Evolutionary conservation across 1,140 invertebrate genomes (phyloP), one percentile per base, ranked within the genome.

Genomic region (Sesamia nonagrioides): DNA sequence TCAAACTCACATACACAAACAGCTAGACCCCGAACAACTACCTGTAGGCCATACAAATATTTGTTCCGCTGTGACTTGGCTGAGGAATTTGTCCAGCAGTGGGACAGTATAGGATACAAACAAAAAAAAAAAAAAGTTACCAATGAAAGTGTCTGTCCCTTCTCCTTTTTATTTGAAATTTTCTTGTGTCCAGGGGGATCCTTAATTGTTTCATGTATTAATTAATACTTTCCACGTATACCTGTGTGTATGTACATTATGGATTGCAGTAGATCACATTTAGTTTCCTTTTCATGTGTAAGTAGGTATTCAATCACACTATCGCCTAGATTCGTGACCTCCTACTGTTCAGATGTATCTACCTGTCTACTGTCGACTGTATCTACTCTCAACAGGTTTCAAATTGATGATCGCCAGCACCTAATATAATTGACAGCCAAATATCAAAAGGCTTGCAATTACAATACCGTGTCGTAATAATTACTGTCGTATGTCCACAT

Each of bases 401-500:
- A 71, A 71, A 75, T 75, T 75, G 58, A 75, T 75, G 73, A 75
- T 75, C 3, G 45, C 13, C 17, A 35, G 27, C 56, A 68, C 60
- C 56, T 42, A 60, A 68, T 77, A 68, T 77, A 77, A 77, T 74
- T 79, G 69, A 66, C 69, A 74, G 60, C 37, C 18, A 58, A 75
- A 50, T 75, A 69, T 58, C 50, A 78, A 73, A 56, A 45, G 21
- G 15, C 42, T 77, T 80, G 79, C 79, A 80, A 80, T 80, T 80
- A 80, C 73, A 69, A 72, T 61, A 69, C 72, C 66, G 66, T 80
- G 79, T 80, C 56, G 73, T 45, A 80, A 79, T 74, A 74, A 76
- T 77, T 80, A 80, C 73, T 61, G 66, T 58, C 54, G 21, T 9
- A 54, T 77, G 66, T 76, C 56, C 60, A 80, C 56, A 72, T 66